Evolutionary conservation across 2,797 vertebrate species (phyloP).

Genomic region (Hylomyscus alleni): DNA sequence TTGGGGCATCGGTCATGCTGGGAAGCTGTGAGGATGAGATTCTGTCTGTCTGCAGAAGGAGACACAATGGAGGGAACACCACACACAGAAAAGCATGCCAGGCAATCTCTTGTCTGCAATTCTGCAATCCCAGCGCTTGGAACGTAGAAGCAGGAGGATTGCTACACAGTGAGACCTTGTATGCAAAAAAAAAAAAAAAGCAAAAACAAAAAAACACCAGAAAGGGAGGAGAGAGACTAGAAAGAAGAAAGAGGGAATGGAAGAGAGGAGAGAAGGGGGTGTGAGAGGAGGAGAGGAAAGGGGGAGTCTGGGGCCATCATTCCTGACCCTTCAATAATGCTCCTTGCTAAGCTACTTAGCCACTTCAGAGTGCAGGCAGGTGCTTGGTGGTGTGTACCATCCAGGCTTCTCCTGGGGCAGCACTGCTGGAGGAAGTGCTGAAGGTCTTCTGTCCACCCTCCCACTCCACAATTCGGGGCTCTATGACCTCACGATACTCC

Average conservation of each 20-base stretch:
- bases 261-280: not conserved
- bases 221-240: not conserved
- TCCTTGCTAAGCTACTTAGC: not conserved
- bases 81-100: not conserved
- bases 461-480: not conserved
- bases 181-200: too few species aligned
- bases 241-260: too few species aligned
- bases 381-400: not conserved
- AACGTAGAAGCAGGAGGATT: not conserved
- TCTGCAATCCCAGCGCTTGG: not conserved
- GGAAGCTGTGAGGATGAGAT: not conserved
- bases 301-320: not conserved
- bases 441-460: not conserved
- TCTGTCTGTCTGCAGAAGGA: not conserved
- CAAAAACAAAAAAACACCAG: not conserved
- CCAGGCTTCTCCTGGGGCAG: not conserved
- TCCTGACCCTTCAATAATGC: too few species aligned
- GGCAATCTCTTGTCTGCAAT: not conserved
- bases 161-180: not conserved
- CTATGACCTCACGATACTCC: not conserved
- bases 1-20: too few species aligned
- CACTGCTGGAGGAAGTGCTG: fast-evolving
- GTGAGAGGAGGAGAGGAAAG: not conserved
- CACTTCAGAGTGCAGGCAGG: not conserved
- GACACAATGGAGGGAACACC: fast-evolving